Conservation (phyloP, 2,113 vertebrate species). For the Polyodon spathula region DNA sequence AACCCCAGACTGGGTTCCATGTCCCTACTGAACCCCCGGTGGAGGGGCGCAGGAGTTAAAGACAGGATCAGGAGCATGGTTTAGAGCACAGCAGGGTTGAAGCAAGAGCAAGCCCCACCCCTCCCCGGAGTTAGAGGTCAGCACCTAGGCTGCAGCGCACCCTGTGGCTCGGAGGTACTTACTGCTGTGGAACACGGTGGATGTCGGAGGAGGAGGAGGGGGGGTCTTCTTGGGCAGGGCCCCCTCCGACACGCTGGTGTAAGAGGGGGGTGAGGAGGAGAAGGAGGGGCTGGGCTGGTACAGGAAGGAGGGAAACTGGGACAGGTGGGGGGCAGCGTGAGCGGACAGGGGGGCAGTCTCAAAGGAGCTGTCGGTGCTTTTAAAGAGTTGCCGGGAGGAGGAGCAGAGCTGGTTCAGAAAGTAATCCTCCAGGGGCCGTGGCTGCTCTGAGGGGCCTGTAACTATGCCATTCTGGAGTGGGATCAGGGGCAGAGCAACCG, state of each 20-base stretch:
- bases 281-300: constrained; percentile 52
- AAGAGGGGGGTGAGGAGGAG: constrained; percentile 67
- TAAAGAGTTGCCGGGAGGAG: constrained; percentile 37
- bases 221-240: constrained; percentile 69
- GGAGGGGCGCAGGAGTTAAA: too few species aligned
- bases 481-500: constrained; percentile 57
- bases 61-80: too few species aligned
- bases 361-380: constrained; percentile 30
- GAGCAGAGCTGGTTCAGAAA: constrained; percentile 44
- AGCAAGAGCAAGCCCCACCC: too few species aligned
- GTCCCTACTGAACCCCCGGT: too few species aligned
- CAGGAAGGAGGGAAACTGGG: constrained; percentile 46
- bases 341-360: too few species aligned
- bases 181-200: constrained; percentile 70
- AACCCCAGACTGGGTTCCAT: too few species aligned
- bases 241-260: constrained; percentile 72
- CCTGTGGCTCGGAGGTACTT: constrained; percentile 61
- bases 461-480: constrained; percentile 44
- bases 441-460: constrained; percentile 51
- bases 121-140: too few species aligned
- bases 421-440: constrained; percentile 41
- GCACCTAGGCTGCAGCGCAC: background rate
- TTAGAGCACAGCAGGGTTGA: too few species aligned
- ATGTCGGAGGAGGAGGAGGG: constrained; percentile 69
- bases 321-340: too few species aligned